Evolutionary conservation across 2,113 vertebrate species (phyloP), one percentile per base, ranked within the genome.

Genomic region (Taurulus bubalis): DNA sequence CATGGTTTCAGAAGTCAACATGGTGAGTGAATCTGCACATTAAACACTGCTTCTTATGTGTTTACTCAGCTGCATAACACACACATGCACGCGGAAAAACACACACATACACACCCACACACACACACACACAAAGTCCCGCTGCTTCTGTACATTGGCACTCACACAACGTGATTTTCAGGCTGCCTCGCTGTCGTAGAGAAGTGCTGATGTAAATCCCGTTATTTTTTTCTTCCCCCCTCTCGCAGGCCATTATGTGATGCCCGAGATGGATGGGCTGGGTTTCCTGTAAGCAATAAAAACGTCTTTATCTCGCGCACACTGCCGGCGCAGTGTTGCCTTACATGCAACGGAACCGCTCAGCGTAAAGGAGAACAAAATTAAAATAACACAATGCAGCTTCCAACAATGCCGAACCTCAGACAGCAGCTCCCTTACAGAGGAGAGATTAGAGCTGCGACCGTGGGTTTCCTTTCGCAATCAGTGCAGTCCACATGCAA

Each of bases 1-100:
- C 94, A 97, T 97, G 96, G 97, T 98, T 74, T 98, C 97, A 75
- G 97, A 98, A 96, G 97, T 98, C 94, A 98, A 98, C 93, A 98
- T 98, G 97, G 97, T 98, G 93, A 98, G 97, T 96, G 87, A 15
- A 70, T 78, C 51, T 59, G 55, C 24, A 28, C 24, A 28, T 26
- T 58, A 15, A 58, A 20, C 60, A 6, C 28, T 64, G 72, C n/a
- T 56, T 64, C 12, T 12, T 34, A 58, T 69, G 67, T 62, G 62
- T 72, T 49, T 15, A 60, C 58, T n/a, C 22, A 55, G 51, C 51
- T 8, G 20, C 49, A 24, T 24, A 24, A 22, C 47, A 51, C 47
- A 51, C 47, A 22, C 47, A 49, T 16, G 18, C 18, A 18, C 15
- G 16, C 3, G 2, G 8, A 10, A 20, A 53, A 20, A 53, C 51